phyloP scores from a whole-genome alignment of 2,113 vertebrate species.

The Theristicus caerulescens region DNA sequence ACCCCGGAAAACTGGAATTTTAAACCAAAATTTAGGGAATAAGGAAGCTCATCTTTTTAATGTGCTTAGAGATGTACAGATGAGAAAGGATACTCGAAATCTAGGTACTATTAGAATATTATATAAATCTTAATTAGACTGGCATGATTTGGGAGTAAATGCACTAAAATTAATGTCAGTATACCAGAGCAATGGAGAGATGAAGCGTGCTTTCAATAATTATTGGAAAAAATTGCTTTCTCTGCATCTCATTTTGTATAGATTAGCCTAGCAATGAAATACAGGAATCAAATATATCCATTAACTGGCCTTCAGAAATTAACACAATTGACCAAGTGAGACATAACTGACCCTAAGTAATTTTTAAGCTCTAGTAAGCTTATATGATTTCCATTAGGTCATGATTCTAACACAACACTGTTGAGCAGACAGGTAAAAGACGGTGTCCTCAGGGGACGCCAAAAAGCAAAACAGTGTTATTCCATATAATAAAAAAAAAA shows the following conservation, averaged over 20 bases:
- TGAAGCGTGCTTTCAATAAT: background rate
- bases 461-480: background rate
- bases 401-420: background rate
- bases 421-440: background rate
- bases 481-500: background rate
- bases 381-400: background rate
- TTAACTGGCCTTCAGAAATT: slow-evolving; percentile 25
- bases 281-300: slow-evolving; percentile 16
- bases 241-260: background rate
- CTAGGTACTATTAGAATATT: background rate
- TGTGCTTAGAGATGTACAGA: background rate
- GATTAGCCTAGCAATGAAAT: slow-evolving; percentile 2
- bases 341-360: background rate
- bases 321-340: background rate
- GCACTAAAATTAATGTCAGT: background rate
- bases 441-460: background rate
- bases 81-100: background rate
- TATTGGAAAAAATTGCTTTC: background rate
- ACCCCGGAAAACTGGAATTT: background rate
- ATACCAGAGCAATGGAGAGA: background rate
- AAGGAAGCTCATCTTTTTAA: background rate
- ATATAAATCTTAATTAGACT: background rate
- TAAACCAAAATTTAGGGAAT: background rate
- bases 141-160: background rate
- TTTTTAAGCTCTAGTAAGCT: background rate